These are phyloP conservation scores for Bombus balteatus DNA, from an alignment of 1,140 invertebrate genomes.

Conservation along the genomic window DNA sequence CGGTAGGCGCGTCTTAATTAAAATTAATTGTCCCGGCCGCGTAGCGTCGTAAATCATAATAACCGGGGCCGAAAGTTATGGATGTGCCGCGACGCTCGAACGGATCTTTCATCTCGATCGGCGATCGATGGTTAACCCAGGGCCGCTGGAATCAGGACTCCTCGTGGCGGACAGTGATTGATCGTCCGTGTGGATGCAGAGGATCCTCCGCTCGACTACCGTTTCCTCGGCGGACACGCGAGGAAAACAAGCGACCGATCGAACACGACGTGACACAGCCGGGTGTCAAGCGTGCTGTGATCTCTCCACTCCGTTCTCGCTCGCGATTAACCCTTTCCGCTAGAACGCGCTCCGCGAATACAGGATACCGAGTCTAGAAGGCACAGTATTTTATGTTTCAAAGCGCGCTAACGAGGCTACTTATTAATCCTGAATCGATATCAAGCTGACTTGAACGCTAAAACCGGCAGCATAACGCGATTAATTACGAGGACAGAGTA, in stretches of 20 bases:
- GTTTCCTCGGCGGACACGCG: slow-evolving; percentile 42
- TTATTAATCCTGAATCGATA: no score
- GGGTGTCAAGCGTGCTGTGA: slow-evolving; percentile 57
- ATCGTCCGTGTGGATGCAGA: slow-evolving; percentile 47
- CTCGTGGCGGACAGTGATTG: slow-evolving; percentile 65
- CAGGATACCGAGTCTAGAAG: no score
- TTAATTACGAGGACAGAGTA: no score
- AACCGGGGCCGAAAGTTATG: slow-evolving; percentile 57
- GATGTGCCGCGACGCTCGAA: slow-evolving; percentile 64
- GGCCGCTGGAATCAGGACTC: slow-evolving; percentile 49
- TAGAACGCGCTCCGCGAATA: not conserved
- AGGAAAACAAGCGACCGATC: slow-evolving; percentile 60
- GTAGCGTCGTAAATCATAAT: slow-evolving; percentile 64
- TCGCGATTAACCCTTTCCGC: slow-evolving; percentile 13
- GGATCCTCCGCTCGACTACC: slow-evolving; percentile 39
- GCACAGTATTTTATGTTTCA: no score
- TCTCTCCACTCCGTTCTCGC: slow-evolving; percentile 6
- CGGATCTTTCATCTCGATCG: slow-evolving; percentile 65
- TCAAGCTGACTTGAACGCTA: no score
- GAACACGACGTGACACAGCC: slow-evolving; percentile 53
- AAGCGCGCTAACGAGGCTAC: no score
- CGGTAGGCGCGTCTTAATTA: slow-evolving; percentile 61
- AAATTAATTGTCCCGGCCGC: slow-evolving; percentile 64
- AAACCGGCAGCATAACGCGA: no score
- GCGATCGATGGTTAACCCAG: slow-evolving; percentile 50